Base-by-base conservation (phyloP, 2,113 vertebrate genomes). In the Oryzias celebensis region DNA sequence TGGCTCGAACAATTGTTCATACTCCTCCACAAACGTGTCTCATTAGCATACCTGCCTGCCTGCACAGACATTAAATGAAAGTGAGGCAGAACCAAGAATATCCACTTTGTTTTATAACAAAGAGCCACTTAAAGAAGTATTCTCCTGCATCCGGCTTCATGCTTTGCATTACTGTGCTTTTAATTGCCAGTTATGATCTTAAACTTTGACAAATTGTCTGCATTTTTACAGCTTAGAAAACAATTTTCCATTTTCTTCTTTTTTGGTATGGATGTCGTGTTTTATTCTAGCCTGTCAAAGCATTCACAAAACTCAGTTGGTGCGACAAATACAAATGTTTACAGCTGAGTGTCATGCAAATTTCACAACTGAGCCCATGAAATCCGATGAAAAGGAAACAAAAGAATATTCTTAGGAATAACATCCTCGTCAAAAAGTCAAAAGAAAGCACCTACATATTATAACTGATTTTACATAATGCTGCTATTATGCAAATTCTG, bases 1-100 rank as follows among this genome's bases (percentile, higher is more conserved):
- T 71, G 85, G 81, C 77, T 81, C 8, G 73, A 68, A 64, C 80
- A 74, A 85, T 87, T 83, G 80, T 70, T 81, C 71, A 71, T 61
- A 50, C 75, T 63, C 52, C 72, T 73, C 36, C 78, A 79, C 75
- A 83, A 58, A 75, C 65, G 20, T 71, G 47, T 75, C 62, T 58
- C 71, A 85, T 87, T 88, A 85, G 77, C 85, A 85, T 88, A 85
- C 81, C 85, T 85, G 78, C 71, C 85, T 82, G 70, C 77, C 58
- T 80, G 80, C 69, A 61, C 73, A 66, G 84, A 80, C 83, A 75
- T 68, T 82, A 80, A 82, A 80, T 73, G 78, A 81, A 83, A 81
- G 84, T 88, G 85, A 86, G 74, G 80, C 80, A 71, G 65, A 71
- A 24, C 65, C 71, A 14, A 58, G 69, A 80, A 78, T 80, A 73